phyloP scores from a whole-genome alignment of 2,888 invertebrate genomes.

The Leistus spinibarbis region DNA sequence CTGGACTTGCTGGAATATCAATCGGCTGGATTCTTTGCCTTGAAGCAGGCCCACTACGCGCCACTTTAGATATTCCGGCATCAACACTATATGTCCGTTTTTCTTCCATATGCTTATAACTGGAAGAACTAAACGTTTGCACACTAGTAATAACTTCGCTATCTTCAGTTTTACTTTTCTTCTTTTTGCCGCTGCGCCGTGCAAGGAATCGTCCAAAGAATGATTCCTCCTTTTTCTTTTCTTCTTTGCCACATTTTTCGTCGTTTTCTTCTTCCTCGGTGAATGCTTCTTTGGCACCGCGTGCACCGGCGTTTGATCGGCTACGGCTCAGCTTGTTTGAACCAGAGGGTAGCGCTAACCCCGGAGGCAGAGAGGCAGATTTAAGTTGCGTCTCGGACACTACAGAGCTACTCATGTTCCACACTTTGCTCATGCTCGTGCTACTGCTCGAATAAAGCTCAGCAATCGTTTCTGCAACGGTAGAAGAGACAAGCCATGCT shows the following conservation, averaged over 20 bases:
- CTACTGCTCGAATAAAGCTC: slow-evolving; percentile 52
- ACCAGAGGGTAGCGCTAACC: slow-evolving; percentile 62
- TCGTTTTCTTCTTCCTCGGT: slow-evolving; percentile 54
- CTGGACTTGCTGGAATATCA: slow-evolving; percentile 59
- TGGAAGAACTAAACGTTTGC: neutral
- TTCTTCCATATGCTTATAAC: slow-evolving; percentile 12
- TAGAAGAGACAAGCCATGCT: slow-evolving; percentile 43
- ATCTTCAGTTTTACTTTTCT: slow-evolving; percentile 57
- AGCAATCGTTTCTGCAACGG: slow-evolving; percentile 54
- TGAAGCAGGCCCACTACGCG: slow-evolving; percentile 60
- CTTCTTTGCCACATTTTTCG: slow-evolving; percentile 47
- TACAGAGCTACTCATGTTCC: slow-evolving; percentile 41
- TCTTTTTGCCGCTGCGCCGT: slow-evolving; percentile 74
- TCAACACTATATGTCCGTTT: slow-evolving; percentile 40
- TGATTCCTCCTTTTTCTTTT: slow-evolving; percentile 63
- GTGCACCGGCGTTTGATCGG: slow-evolving; percentile 55
- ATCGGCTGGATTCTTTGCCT: slow-evolving; percentile 64
- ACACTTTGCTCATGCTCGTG: slow-evolving; percentile 47
- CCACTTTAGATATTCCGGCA: slow-evolving; percentile 47
- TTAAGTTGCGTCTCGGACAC: slow-evolving; percentile 63
- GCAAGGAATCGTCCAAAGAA: slow-evolving; percentile 72
- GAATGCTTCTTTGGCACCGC: slow-evolving; percentile 52
- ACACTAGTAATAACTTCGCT: neutral
- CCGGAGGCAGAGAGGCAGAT: slow-evolving; percentile 70
- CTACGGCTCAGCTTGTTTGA: slow-evolving; percentile 61